phyloP scores from a whole-genome alignment of 2,888 invertebrate species.

The Dysmachus trigonus region DNA sequence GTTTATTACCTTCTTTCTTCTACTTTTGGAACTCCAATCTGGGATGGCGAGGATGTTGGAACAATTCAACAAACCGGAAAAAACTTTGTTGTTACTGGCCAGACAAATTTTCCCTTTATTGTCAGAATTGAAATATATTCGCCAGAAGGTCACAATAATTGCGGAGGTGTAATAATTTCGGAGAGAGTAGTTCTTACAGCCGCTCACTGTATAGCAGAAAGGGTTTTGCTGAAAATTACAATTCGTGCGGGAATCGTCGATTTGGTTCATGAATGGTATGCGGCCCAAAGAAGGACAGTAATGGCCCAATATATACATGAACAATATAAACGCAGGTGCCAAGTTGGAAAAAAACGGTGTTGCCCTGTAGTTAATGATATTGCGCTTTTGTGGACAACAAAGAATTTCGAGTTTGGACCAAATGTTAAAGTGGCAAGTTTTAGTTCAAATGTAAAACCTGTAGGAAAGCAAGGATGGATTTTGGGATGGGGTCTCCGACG shows the following conservation, averaged over 20 bases:
- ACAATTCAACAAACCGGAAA: neutral
- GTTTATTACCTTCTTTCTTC: neutral
- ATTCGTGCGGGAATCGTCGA: neutral
- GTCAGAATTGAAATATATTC: neutral
- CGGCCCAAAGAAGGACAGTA: neutral
- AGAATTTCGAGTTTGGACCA: neutral
- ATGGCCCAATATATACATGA: neutral
- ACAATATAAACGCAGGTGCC: neutral
- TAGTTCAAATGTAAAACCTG: too few relatives aligned
- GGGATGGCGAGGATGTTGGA: neutral
- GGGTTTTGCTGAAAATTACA: neutral
- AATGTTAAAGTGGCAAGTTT: neutral
- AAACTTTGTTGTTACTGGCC: neutral
- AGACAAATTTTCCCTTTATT: neutral
- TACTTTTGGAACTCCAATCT: neutral
- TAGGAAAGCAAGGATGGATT: neutral
- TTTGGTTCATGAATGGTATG: neutral
- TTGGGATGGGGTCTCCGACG: neutral
- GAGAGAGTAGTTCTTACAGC: constrained; percentile 65
- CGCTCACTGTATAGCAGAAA: constrained; percentile 65
- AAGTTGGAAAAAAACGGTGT: neutral
- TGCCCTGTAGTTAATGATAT: neutral
- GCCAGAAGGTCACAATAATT: constrained; percentile 53
- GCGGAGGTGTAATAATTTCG: constrained; percentile 67
- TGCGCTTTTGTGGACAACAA: neutral